Evolutionary conservation across 2,113 vertebrate species (phyloP), one percentile per base, ranked within the genome.

Genomic region (Tor tambroides): DNA sequence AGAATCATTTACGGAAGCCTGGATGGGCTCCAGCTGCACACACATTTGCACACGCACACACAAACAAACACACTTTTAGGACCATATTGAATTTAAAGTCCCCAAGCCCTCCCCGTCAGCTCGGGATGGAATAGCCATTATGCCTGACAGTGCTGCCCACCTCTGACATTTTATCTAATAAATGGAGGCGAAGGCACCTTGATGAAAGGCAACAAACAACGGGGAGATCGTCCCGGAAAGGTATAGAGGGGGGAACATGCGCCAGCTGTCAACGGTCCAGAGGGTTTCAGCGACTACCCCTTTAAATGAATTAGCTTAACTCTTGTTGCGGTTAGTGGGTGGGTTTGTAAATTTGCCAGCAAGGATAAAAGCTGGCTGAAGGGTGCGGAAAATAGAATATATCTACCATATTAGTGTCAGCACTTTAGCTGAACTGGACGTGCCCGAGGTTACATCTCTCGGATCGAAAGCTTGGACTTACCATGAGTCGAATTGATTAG

Each of bases 401-500:
- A 96, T 85, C 96, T 96, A 95, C 95, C 88, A 96, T 96, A 97
- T 96, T 96, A 95, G 95, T 95, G 94, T 95, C 93, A 95, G 93
- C 91, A 95, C 93, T 96, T 92, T 91, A 92, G 80, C 94, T 92
- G 92, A 91, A 95, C 96, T 95, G 93, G 92, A 92, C 83, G 85
- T 80, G 91, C 86, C 88, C 74, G 5, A 93, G 89, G 90, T 74
- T 88, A 91, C 3, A 69, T 79, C 28, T 38, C 38, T 54, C 3
- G 46, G 75, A 79, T 63, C 21, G 11, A 76, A 77, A 56, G 41
- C 54, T 80, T 30, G 15, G 1, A 30, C 51, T 19, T 49, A 17
- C 63, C 38, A 32, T 26, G 7, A 35, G 67, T 85, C 14, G 2
- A 54, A 54, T 23, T 84, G 30, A 28, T 41, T 46, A 35, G 46